phyloP scores from a whole-genome alignment of 2,113 vertebrate species.

The Daphoenositta chrysoptera region DNA sequence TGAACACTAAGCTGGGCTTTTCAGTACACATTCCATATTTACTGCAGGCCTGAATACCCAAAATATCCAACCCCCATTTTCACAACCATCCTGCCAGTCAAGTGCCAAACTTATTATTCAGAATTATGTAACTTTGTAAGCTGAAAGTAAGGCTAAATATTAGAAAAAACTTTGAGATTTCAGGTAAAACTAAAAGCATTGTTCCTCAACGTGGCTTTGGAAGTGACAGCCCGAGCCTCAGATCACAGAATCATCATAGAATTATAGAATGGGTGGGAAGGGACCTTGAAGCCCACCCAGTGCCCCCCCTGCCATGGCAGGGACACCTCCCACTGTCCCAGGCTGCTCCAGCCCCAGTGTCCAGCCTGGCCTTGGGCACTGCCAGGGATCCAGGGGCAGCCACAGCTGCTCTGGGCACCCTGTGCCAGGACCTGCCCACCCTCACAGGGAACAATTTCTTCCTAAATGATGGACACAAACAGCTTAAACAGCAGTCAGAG shows the following conservation, averaged over 20 bases:
- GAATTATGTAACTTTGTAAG: not conserved
- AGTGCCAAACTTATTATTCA: not conserved
- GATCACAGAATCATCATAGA: not conserved
- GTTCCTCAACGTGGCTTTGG: fast-evolving
- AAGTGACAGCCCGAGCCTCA: not conserved
- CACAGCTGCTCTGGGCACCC: not conserved
- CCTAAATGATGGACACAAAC: not conserved
- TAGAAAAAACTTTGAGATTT: not conserved
- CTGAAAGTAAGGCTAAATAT: not conserved
- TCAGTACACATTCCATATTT: not conserved
- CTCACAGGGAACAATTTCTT: fast-evolving
- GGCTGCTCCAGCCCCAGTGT: not conserved
- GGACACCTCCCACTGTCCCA: not conserved
- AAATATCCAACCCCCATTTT: not conserved
- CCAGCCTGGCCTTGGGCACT: not conserved
- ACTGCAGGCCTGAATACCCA: not conserved
- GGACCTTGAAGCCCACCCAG: fast-evolving
- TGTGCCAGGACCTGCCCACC: not conserved
- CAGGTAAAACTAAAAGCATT: not conserved
- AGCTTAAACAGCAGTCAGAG: not conserved
- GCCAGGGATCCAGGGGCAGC: not conserved
- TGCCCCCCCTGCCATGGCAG: not conserved
- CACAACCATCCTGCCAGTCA: not conserved
- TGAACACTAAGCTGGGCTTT: not conserved
- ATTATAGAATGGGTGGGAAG: not conserved